These are phyloP conservation scores for Macquaria australasica DNA, from an alignment of 2,113 vertebrate genomes.

Conservation along the genomic window DNA sequence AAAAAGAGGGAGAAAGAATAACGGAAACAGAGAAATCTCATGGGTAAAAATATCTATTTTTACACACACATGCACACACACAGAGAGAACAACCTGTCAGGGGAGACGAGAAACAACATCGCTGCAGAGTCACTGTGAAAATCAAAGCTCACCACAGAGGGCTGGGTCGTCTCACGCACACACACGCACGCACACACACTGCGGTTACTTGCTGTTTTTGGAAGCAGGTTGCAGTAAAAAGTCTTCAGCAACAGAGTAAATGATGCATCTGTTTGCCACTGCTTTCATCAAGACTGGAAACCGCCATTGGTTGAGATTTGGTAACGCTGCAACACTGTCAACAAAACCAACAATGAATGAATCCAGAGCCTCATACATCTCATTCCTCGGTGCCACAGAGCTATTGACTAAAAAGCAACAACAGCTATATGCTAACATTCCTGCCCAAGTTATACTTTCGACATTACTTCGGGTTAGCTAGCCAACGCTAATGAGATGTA, in stretches of 20 bases:
- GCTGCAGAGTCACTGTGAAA: slow-evolving; percentile 9
- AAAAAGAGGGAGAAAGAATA: neutral
- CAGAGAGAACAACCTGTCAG: slow-evolving; percentile 1
- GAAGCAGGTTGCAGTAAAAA: slow-evolving; percentile 21
- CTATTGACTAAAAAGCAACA: too few species aligned
- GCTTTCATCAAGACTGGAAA: slow-evolving; percentile 11
- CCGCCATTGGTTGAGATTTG: neutral
- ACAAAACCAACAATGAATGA: neutral
- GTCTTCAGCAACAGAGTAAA: slow-evolving; percentile 10
- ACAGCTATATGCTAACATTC: too few species aligned
- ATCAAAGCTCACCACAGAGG: slow-evolving; percentile 31
- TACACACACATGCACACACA: slow-evolving; percentile 2
- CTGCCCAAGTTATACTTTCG: too few species aligned
- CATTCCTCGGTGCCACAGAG: too few species aligned
- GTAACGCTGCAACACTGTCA: neutral
- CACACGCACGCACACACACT: slow-evolving; percentile 9
- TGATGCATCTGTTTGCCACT: slow-evolving; percentile 27
- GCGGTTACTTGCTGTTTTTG: slow-evolving; percentile 21
- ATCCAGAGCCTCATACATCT: too few species aligned
- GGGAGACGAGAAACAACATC: slow-evolving; percentile 17
- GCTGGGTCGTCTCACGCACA: neutral
- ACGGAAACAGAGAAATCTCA: neutral
- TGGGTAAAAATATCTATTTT: slow-evolving; percentile 20
- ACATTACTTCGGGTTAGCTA: too few species aligned
- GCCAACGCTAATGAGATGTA: too few species aligned